Evolutionary conservation across 2,797 vertebrate genomes (phyloP).

Genomic region (Lycodopsis pacificus): DNA sequence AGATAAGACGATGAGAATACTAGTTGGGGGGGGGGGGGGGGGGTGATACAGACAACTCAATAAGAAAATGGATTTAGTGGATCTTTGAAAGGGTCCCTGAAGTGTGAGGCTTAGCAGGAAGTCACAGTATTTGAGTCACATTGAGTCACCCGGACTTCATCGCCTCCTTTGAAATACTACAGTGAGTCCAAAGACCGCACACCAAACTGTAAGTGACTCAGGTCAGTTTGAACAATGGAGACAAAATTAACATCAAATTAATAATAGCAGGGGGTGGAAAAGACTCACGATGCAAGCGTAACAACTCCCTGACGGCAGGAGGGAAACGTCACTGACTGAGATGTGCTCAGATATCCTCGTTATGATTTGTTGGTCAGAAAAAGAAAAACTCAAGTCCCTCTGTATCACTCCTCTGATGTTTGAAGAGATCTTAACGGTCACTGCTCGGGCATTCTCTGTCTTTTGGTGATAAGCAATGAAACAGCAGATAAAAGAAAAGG

Average conservation of each 20-base stretch:
- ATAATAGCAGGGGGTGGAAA: constrained; percentile 13
- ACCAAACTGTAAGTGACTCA: constrained; percentile 16
- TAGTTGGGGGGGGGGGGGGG: neutral
- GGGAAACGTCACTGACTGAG: constrained; percentile 2
- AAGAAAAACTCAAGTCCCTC: constrained; percentile 10
- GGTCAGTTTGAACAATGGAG: constrained; percentile 11
- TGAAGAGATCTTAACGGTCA: constrained; percentile 10
- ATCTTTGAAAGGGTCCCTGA: constrained; percentile 32
- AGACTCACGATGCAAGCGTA: constrained; percentile 2
- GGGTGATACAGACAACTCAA: neutral
- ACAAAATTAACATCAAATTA: neutral
- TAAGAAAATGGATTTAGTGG: constrained; percentile 32
- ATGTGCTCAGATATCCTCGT: neutral
- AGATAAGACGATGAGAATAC: constrained; percentile 40
- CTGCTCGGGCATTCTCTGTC: constrained; percentile 14
- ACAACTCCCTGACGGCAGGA: constrained; percentile 20
- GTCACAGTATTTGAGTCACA: constrained; percentile 48
- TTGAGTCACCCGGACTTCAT: constrained; percentile 45
- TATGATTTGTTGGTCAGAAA: constrained; percentile 39
- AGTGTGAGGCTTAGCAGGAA: constrained; percentile 42
- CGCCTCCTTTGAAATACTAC: constrained; percentile 30
- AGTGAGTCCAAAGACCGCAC: constrained; percentile 33
- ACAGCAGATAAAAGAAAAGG: constrained; percentile 13
- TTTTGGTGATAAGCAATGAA: constrained; percentile 13
- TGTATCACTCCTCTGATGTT: constrained; percentile 30